phyloP scores from a whole-genome alignment of 2,888 invertebrate species.

The Andrena trimmerana region DNA sequence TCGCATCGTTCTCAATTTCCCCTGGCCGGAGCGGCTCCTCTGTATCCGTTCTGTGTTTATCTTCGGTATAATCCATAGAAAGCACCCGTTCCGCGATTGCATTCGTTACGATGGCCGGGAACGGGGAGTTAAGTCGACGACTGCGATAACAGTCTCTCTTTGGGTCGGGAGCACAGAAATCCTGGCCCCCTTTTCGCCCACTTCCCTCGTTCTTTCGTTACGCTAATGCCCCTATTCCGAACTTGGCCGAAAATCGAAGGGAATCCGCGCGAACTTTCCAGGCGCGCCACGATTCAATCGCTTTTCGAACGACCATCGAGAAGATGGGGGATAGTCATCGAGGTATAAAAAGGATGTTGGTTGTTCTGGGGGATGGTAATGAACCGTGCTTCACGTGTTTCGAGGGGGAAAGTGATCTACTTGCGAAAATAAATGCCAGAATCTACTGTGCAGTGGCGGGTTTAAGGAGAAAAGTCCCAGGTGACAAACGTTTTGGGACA shows the following conservation, averaged over 20 bases:
- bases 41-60: conserved; percentile 21
- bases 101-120: conserved; percentile 24
- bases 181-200: neutral
- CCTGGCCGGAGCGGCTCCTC: conserved; percentile 5
- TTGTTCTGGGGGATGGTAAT: neutral
- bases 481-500: too few relatives aligned
- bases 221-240: conserved; percentile 22
- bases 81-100: conserved; percentile 19
- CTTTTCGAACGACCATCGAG: neutral
- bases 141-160: conserved; percentile 39
- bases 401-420: neutral
- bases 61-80: conserved; percentile 31
- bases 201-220: neutral
- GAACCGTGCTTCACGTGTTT: neutral
- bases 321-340: neutral
- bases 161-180: neutral
- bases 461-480: neutral
- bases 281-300: neutral
- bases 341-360: neutral
- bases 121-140: conserved; percentile 13
- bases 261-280: conserved; percentile 7
- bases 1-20: conserved; percentile 49
- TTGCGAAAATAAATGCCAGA: neutral
- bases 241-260: conserved; percentile 12
- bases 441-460: neutral